Evolutionary conservation across 2,888 invertebrate genomes (phyloP).

Genomic region (Acanthosepion lycidas): DNA sequence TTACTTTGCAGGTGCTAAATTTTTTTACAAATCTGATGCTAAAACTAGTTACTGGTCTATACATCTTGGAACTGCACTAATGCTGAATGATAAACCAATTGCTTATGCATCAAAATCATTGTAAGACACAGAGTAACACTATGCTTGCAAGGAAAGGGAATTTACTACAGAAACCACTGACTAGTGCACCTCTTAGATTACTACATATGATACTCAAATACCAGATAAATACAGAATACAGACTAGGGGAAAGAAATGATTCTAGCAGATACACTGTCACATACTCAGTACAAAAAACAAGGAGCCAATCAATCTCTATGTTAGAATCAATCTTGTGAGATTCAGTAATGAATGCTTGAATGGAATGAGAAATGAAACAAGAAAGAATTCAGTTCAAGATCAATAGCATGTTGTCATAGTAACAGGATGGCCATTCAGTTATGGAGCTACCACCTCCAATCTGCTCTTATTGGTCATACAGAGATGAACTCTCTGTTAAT

Average conservation of each 20-base stretch:
- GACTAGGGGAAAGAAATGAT: constrained; percentile 52
- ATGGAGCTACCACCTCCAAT: constrained; percentile 1
- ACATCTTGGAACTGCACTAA: constrained; percentile 52
- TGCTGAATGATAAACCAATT: constrained; percentile 51
- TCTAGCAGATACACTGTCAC: constrained; percentile 52
- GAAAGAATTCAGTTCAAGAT: not conserved
- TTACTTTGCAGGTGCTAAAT: not conserved
- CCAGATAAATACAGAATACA: constrained; percentile 51
- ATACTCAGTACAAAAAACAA: not conserved
- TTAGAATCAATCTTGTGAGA: not conserved
- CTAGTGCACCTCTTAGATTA: constrained; percentile 51
- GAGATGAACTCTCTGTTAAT: constrained; percentile 51
- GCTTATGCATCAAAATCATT: constrained; percentile 44
- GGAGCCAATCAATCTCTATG: not conserved
- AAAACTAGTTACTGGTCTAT: not conserved
- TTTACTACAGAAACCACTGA: constrained; percentile 49
- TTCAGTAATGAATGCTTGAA: not conserved
- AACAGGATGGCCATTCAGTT: not conserved
- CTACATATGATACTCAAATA: constrained; percentile 53
- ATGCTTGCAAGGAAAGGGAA: constrained; percentile 54
- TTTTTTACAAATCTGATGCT: not conserved
- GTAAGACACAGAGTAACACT: not conserved
- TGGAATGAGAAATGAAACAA: not conserved
- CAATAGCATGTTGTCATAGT: not conserved
- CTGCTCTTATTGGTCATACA: constrained; percentile 48